Evolutionary conservation across 2,888 invertebrate genomes (phyloP).

Genomic region (Eupithecia centaureata): DNA sequence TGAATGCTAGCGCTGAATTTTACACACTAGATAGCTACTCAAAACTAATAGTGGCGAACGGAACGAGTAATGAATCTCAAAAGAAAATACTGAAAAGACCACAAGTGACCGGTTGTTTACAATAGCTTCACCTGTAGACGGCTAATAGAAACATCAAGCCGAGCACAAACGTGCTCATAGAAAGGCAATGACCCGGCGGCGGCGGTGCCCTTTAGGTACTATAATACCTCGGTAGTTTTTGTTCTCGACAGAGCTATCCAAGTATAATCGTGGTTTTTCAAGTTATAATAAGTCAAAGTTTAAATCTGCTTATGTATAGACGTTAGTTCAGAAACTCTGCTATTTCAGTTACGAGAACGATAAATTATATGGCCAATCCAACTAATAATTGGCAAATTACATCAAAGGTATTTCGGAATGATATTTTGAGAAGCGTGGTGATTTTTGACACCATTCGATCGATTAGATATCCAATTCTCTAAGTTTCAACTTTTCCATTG

Average conservation of each 20-base stretch:
- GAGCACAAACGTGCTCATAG: constrained; percentile 16
- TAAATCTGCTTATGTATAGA: constrained; percentile 31
- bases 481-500: too few relatives aligned
- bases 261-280: not conserved
- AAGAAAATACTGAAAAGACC: not conserved
- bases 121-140: constrained; percentile 1
- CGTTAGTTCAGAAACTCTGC: constrained; percentile 42
- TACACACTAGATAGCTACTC: too few relatives aligned
- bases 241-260: not conserved
- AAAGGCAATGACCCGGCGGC: constrained; percentile 7
- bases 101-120: not conserved
- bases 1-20: too few relatives aligned
- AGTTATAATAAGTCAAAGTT: constrained; percentile 30
- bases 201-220: not conserved
- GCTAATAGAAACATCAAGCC: constrained; percentile 12
- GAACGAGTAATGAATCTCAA: not conserved
- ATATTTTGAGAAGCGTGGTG: too few relatives aligned
- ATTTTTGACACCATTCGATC: too few relatives aligned
- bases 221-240: not conserved
- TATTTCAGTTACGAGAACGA: constrained; percentile 57
- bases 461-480: too few relatives aligned
- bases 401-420: too few relatives aligned
- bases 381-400: constrained; percentile 55
- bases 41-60: too few relatives aligned
- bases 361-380: constrained; percentile 56